These are phyloP conservation scores for Aphelenchoides fujianensis DNA, from an alignment of 1,140 invertebrate species.

Conservation along the genomic window DNA sequence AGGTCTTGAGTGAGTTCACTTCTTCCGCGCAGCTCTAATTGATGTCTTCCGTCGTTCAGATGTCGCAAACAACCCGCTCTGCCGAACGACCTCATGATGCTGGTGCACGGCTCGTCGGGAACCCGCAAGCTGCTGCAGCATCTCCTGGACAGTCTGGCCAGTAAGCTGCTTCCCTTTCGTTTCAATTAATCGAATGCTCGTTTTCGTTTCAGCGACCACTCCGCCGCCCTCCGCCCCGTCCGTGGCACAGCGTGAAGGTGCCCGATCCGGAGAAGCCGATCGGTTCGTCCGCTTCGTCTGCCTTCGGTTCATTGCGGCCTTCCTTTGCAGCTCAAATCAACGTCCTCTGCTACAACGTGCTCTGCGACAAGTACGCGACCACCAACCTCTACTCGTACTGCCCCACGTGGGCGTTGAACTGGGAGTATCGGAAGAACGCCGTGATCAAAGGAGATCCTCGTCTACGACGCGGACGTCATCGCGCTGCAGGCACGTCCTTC, in stretches of 20 bases:
- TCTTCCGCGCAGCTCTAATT: constrained; percentile 14
- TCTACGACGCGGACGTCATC: constrained; percentile 95
- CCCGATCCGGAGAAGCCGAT: constrained; percentile 29
- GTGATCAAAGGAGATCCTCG: constrained; percentile 92
- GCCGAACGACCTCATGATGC: constrained; percentile 80
- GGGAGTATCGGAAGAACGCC: constrained; percentile 96
- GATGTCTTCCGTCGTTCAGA: constrained; percentile 68
- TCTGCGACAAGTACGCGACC: constrained; percentile 98
- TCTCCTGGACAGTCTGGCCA: constrained; percentile 71
- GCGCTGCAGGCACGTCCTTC: constrained; percentile 75
- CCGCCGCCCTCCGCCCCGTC: constrained; percentile 13
- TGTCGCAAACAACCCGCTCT: constrained; percentile 89
- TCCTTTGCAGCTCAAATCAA: constrained; percentile 73
- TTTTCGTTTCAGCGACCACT: constrained; percentile 22
- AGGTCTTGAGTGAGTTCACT: constrained; percentile 67
- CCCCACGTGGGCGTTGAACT: constrained; percentile 90
- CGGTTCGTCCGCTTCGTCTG: constrained; percentile 2
- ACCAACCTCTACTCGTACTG: constrained; percentile 90
- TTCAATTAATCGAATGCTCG: constrained; percentile 24
- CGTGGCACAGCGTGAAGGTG: constrained; percentile 11
- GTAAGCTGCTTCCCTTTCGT: constrained; percentile 40
- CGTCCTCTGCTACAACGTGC: constrained; percentile 98
- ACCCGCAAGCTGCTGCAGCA: constrained; percentile 86
- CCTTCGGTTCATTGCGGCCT: constrained; percentile 67
- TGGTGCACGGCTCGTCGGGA: constrained; percentile 87